phyloP scores from a whole-genome alignment of 2,113 vertebrate species.

The Melanotaenia duboulayi region DNA sequence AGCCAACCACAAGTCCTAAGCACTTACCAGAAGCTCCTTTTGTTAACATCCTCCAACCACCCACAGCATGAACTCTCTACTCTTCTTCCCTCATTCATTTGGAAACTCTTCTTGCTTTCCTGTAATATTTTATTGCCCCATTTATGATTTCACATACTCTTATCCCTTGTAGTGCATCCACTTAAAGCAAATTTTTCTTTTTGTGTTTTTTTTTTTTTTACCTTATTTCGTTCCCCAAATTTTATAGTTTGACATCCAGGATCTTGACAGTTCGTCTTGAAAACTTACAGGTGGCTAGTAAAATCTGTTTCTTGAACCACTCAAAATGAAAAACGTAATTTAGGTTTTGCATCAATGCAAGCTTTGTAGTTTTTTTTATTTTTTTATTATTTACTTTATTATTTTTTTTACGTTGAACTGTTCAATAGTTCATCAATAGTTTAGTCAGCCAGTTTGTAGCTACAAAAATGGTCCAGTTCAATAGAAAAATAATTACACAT shows the following conservation, averaged over 20 bases:
- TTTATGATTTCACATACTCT: constrained; percentile 24
- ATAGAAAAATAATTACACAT: constrained; percentile 50
- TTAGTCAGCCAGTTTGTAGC: constrained; percentile 32
- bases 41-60: constrained; percentile 57
- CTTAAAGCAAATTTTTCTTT: constrained; percentile 15
- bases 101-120: constrained; percentile 25
- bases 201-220: too few relatives aligned
- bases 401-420: constrained; percentile 16
- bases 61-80: constrained; percentile 10
- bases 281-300: constrained; percentile 32
- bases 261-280: constrained; percentile 38
- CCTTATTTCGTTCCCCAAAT: constrained; percentile 19
- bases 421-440: constrained; percentile 17
- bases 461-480: constrained; percentile 31
- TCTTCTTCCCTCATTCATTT: constrained; percentile 10
- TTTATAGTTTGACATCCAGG: neutral
- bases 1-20: constrained; percentile 69
- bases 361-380: constrained; percentile 48
- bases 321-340: constrained; percentile 39
- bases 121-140: constrained; percentile 21
- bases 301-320: constrained; percentile 31
- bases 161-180: neutral
- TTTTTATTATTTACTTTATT: constrained; percentile 25
- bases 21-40: constrained; percentile 70
- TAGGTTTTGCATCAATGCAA: constrained; percentile 19